A percentile compares a stretch with the other conserved stretches of the same genome.
Evolutionary conservation across 2,797 vertebrate genomes (phyloP).

Genomic region (Crypturellus tataupa): DNA sequence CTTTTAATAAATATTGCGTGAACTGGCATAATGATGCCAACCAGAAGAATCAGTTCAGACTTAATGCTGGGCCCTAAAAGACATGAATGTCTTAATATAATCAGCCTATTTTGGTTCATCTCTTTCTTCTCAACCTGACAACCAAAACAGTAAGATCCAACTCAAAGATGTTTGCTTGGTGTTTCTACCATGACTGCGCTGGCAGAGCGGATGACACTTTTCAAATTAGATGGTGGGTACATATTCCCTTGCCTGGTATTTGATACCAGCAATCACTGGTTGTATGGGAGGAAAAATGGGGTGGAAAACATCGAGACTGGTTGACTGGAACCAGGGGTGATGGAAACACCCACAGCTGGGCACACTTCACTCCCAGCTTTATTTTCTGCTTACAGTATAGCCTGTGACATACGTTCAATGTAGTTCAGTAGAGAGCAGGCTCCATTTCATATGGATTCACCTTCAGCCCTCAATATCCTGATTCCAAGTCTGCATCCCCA

Average conservation of each 20-base stretch:
- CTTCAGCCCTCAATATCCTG: neutral
- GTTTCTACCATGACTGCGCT: neutral
- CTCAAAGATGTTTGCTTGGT: conserved; percentile 16
- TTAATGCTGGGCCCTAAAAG: neutral
- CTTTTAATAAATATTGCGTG: neutral
- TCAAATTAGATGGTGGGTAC: neutral
- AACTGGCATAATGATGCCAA: neutral
- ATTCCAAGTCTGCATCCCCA: neutral
- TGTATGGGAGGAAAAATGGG: neutral
- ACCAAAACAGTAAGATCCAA: conserved; percentile 20
- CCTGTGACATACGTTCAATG: neutral
- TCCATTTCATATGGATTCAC: neutral
- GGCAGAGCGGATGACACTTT: neutral
- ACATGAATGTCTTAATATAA: neutral
- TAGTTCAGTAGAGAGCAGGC: neutral
- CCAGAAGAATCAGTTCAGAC: neutral
- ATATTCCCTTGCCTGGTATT: neutral
- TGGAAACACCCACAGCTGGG: neutral
- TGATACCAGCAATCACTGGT: rapidly evolving
- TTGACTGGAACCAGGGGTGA: neutral
- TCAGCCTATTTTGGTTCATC: neutral
- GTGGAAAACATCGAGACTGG: neutral
- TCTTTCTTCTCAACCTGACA: neutral
- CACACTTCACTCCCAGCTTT: neutral
- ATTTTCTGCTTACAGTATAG: neutral